Base-by-base conservation (phyloP, 2,113 vertebrate species). In the Serilophus lunatus region DNA sequence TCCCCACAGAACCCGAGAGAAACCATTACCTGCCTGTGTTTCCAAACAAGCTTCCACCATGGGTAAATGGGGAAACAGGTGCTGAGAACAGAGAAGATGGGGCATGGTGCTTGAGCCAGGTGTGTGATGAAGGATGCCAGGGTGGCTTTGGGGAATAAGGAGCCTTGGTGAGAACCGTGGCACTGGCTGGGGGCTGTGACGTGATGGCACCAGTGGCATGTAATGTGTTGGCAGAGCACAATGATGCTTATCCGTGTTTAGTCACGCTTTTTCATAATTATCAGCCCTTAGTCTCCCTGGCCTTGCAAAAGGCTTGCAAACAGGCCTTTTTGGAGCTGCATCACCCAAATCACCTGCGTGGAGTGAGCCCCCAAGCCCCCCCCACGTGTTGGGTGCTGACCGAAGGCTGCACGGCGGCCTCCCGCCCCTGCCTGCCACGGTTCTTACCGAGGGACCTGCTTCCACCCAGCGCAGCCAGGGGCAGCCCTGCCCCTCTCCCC, bases 81-180 rank as follows among this genome's bases (percentile, higher is more conserved):
- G 42, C 29, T 42, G 14, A 6, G 4, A 23, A 51, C 31, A 35
- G 51, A 28, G 59, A 56, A 68, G 76, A 44, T 3, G 44, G 49
- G n/a, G 76, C n/a, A 40, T 0, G 0, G 31, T 31, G 47, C 40
- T 42, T 11, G 1, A 3, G 45, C 6, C 45, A 28, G 68, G 45
- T 1, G 0, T 3, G 44, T 3, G 8, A 7, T 3, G 36, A 0
- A 12, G 64, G n/a, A 8, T 8, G 42, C 57, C 2, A 4, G 23
- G n/a, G 33, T 31, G 81, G 6, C 19, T 57, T 33, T 31, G 54
- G 33, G 64, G 36, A 20, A 13, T 4, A 3, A 12, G 76, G 38
- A 44, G 25, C 51, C 51, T 63, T 2, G 2, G 50, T n/a, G n/a
- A n/a, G n/a, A n/a, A n/a, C n/a, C n/a, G 40, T 56, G 35, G 3